A percentile compares a stretch with the other conserved stretches of the same genome.
These are phyloP conservation scores for Ailuropoda melanoleuca DNA, from an alignment of 2,113 vertebrate genomes.

Conservation along the genomic window DNA sequence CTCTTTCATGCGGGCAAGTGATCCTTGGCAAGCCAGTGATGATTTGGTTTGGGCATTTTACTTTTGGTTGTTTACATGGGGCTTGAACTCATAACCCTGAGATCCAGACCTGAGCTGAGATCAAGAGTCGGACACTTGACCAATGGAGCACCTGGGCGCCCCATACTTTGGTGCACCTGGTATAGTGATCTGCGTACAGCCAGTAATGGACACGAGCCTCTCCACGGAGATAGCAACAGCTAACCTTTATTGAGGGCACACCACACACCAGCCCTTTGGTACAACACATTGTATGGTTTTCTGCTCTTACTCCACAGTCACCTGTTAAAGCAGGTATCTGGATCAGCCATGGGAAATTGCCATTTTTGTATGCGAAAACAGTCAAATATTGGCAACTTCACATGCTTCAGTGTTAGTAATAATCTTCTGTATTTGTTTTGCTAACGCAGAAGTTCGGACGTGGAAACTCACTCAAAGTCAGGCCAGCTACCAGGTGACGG, in stretches of 20 bases:
- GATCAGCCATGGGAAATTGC: neutral
- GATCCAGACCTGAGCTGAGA: neutral
- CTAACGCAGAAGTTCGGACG: neutral
- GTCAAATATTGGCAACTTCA: neutral
- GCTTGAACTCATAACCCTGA: neutral
- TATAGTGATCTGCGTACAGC: neutral
- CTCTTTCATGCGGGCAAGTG: neutral
- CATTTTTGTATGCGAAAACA: neutral
- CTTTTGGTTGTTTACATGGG: neutral
- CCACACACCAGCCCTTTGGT: neutral
- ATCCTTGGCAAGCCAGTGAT: neutral
- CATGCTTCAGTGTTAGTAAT: neutral
- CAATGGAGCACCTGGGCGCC: neutral
- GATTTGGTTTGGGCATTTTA: neutral
- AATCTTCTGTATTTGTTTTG: neutral
- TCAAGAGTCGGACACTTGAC: neutral
- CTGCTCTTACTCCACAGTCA: neutral
- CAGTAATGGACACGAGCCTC: neutral
- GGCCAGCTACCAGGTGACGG: neutral
- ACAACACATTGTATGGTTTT: neutral
- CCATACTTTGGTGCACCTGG: neutral
- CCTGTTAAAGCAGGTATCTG: neutral
- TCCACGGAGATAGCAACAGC: neutral
- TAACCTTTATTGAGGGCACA: neutral
- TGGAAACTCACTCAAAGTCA: neutral